Conservation (phyloP, 37 sponge, comb jelly and placozoan species). For the Cladorhizidae sp. region DNA sequence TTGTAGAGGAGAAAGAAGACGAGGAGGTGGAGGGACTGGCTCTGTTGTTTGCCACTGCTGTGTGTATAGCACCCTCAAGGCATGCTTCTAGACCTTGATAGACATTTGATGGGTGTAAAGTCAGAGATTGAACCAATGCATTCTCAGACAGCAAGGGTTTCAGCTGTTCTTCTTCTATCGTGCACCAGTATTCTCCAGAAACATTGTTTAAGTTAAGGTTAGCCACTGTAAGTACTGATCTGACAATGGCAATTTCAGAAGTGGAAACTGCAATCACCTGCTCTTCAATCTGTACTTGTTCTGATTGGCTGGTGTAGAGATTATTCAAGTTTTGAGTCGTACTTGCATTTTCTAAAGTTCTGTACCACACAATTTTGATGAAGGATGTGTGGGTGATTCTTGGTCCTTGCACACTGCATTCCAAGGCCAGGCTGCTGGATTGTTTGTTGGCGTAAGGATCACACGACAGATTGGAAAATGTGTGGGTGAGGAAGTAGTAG, state of each 20-base stretch:
- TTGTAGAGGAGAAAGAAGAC: too few relatives aligned
- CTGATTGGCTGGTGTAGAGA: neutral
- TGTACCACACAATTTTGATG: neutral
- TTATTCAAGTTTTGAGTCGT: neutral
- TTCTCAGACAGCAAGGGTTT: too few relatives aligned
- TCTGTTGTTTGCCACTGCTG: neutral
- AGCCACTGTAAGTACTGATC: neutral
- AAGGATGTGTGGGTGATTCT: neutral
- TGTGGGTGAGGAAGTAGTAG: neutral
- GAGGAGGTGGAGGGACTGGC: neutral
- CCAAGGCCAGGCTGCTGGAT: neutral
- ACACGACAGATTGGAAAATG: neutral
- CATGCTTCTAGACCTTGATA: neutral
- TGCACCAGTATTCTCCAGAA: neutral
- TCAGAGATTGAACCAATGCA: too few relatives aligned
- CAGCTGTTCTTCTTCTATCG: neutral
- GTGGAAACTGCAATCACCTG: neutral
- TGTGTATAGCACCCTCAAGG: neutral
- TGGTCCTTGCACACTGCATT: slow-evolving; percentile 1
- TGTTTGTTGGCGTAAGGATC: neutral
- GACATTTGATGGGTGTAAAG: neutral
- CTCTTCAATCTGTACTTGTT: neutral
- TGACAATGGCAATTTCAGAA: neutral
- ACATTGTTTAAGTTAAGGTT: neutral
- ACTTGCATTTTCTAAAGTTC: neutral